phyloP scores from a whole-genome alignment of 1,140 invertebrate species.

The Idris sp. region DNA sequence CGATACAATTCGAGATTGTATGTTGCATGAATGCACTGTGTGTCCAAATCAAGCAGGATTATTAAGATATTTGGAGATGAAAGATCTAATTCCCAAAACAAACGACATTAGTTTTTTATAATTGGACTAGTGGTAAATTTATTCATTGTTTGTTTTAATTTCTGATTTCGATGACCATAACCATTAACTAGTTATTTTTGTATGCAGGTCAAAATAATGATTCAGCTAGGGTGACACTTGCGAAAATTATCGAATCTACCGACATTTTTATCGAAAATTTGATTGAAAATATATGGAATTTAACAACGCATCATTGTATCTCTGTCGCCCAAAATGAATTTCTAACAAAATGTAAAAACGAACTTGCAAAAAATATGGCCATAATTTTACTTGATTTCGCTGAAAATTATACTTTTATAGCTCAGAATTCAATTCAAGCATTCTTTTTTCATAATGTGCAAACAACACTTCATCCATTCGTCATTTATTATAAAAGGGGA shows the following conservation, averaged over 20 bases:
- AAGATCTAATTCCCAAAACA: too few relatives aligned
- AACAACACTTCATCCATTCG: conserved; percentile 16
- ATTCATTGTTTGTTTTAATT: too few relatives aligned
- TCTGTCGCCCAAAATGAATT: neutral
- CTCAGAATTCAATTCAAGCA: conserved; percentile 12
- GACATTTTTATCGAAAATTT: conserved; percentile 12
- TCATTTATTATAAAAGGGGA: conserved; percentile 5
- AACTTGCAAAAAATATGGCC: conserved; percentile 1
- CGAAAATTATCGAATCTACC: neutral
- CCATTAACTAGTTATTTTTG: too few relatives aligned
- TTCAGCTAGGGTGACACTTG: neutral
- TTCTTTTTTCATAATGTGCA: conserved; percentile 13
- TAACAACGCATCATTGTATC: conserved; percentile 15
- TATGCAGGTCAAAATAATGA: too few relatives aligned
- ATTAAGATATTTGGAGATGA: neutral
- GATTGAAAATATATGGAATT: neutral
- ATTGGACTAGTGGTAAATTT: too few relatives aligned
- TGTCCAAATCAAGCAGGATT: neutral
- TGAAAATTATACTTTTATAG: conserved; percentile 29
- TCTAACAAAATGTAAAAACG: neutral
- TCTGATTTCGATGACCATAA: too few relatives aligned
- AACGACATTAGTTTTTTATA: neutral
- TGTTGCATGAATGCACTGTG: neutral
- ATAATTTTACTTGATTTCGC: conserved; percentile 28
- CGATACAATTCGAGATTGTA: neutral